Base-by-base conservation (phyloP, 2,888 invertebrate species). In the Diaphora mendica region DNA sequence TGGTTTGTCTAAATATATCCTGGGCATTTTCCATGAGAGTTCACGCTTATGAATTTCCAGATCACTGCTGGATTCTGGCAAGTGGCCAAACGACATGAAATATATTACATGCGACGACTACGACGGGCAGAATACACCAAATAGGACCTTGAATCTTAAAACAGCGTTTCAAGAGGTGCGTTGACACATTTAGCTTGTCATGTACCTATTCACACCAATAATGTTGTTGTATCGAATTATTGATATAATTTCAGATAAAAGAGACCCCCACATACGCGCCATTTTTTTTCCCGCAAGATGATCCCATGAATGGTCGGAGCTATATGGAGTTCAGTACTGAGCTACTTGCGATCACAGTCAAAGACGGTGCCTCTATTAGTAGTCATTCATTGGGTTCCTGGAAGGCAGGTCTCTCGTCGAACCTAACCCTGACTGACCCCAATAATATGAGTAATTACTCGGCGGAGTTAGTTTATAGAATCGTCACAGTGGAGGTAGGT, bases 401-500 rank as follows among this genome's bases (percentile, higher is more conserved):
- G 98, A 96, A 97, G 83, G 97, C 98, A 23, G 98, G 98, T 35
- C 96, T 98, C 42, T 96, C 97, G 76, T 96, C 96, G 59, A 96
- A 97, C 20, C 92, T 98, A 72, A 94, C 96, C 68, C 96, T 97
- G 82, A 96, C 96, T 80, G 97, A 97, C 91, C 96, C 97, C 66
- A 96, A 96, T 81, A 96, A 96, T 70, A 97, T 98, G 96, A 96
- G 96, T 83, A 98, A 97, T 91, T 97, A 97, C 83, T 97, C 97
- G 0, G 98, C 98, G 7, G 97, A 97, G 85, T 97, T 97, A 48
- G 98, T 98, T n/a, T 99, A 99, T 93, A 96, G 98, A 82, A 97
- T 99, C 71, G 98, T 98, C 69, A 98, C 98, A 0, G 97, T 98
- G 42, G 96, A 97, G 96, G 98, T 98, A 94, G 95, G 96, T 96